A percentile compares a stretch with the other conserved stretches of the same genome.
These are phyloP conservation scores for Sporophila hypoxantha DNA, from an alignment of 2,113 vertebrate genomes.

Conservation along the genomic window DNA sequence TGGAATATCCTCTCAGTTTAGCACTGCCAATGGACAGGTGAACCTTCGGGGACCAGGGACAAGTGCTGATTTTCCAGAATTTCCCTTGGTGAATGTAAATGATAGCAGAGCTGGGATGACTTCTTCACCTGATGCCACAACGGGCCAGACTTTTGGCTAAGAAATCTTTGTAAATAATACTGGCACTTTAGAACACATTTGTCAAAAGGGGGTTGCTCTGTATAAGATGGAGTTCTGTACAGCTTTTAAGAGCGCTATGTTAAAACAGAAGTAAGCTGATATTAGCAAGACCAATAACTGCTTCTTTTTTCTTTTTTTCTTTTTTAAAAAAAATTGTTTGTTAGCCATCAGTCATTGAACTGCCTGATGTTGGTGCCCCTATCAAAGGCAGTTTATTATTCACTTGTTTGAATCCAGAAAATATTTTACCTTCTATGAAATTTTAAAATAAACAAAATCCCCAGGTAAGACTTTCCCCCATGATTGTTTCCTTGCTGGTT, in stretches of 20 bases:
- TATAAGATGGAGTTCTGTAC: slow-evolving; percentile 75
- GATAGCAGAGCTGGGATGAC: slow-evolving; percentile 93
- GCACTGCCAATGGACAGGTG: slow-evolving; percentile 93
- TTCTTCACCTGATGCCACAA: slow-evolving; percentile 92
- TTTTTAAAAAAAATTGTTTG: not conserved
- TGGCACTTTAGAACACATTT: slow-evolving; percentile 93
- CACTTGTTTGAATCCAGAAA: slow-evolving; percentile 66
- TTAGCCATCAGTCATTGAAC: slow-evolving; percentile 71
- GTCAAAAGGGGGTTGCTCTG: slow-evolving; percentile 77
- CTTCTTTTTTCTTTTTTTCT: slow-evolving; percentile 8
- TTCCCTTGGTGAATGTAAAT: slow-evolving; percentile 90
- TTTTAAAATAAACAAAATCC: slow-evolving; percentile 61
- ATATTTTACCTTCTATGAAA: slow-evolving; percentile 67
- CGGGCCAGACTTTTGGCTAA: slow-evolving; percentile 95
- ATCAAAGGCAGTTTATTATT: slow-evolving; percentile 68
- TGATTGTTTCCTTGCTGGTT: slow-evolving; percentile 71
- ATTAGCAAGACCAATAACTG: slow-evolving; percentile 74
- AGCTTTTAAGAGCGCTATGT: slow-evolving; percentile 70
- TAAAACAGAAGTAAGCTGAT: slow-evolving; percentile 74
- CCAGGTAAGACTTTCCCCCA: slow-evolving; percentile 61
- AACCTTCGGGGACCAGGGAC: slow-evolving; percentile 86
- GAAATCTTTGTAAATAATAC: slow-evolving; percentile 70
- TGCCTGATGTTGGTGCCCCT: slow-evolving; percentile 69
- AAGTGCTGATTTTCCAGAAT: slow-evolving; percentile 93
- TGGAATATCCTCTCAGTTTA: slow-evolving; percentile 89